phyloP scores from a whole-genome alignment of 1,140 invertebrate genomes.

The Euura lappo region DNA sequence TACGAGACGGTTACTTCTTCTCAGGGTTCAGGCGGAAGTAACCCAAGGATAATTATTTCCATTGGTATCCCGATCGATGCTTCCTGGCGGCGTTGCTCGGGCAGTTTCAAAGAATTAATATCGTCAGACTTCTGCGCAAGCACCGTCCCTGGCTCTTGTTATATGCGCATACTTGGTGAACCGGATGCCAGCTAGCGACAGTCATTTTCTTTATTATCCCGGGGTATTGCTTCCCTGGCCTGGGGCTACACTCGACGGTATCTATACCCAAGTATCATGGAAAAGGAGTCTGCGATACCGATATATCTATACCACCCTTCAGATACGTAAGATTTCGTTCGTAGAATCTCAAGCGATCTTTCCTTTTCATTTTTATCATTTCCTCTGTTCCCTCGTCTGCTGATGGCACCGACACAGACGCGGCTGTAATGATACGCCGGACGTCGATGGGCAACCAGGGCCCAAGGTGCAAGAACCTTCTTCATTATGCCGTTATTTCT shows the following conservation, averaged over 20 bases:
- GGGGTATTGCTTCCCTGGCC: neutral
- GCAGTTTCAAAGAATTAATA: neutral
- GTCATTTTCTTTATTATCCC: conserved; percentile 6
- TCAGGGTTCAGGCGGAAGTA: neutral
- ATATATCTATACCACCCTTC: neutral
- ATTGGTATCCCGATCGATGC: conserved; percentile 2
- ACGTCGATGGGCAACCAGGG: too few relatives aligned
- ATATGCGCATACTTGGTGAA: neutral
- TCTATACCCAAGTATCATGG: neutral
- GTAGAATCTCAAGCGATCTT: neutral
- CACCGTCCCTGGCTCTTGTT: neutral
- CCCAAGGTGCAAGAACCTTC: too few relatives aligned
- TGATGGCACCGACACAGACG: too few relatives aligned
- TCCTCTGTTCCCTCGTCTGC: neutral
- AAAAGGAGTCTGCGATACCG: neutral
- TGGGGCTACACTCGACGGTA: neutral
- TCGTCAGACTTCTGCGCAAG: neutral
- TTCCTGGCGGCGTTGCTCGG: neutral
- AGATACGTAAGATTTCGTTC: neutral
- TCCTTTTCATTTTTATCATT: neutral
- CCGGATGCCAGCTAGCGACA: neutral
- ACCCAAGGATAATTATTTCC: neutral
- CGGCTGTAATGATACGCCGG: too few relatives aligned
- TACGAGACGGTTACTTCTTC: neutral
- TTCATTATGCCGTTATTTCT: too few relatives aligned